Conservation (phyloP, 1,140 invertebrate species). For the Anastrepha ludens region DNA sequence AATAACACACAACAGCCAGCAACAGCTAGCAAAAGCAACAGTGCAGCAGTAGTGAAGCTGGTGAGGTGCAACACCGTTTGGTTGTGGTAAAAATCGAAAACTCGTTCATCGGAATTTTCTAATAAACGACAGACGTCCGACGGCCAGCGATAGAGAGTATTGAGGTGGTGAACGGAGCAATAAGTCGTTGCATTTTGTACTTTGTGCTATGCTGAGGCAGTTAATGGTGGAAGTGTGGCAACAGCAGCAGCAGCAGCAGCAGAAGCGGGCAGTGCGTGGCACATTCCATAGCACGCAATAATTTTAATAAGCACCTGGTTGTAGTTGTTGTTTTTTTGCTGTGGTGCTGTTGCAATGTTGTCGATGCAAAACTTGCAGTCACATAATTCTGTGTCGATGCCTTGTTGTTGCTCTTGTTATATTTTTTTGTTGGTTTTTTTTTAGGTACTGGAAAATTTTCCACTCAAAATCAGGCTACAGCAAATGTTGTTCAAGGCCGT, state of each 20-base stretch:
- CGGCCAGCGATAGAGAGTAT: slow-evolving; percentile 21
- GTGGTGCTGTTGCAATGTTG: slow-evolving; percentile 12
- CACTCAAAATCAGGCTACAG: slow-evolving; percentile 4
- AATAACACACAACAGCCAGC: neutral
- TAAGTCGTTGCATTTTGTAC: slow-evolving; percentile 8
- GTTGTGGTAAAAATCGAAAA: slow-evolving; percentile 53
- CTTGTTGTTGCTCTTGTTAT: neutral
- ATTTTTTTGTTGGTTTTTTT: neutral
- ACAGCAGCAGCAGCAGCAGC: neutral
- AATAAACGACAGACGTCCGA: slow-evolving; percentile 53
- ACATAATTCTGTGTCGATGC: neutral
- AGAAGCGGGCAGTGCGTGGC: neutral
- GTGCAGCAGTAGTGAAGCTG: neutral
- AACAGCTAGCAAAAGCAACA: neutral
- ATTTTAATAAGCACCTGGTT: slow-evolving; percentile 49
- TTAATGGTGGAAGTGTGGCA: neutral
- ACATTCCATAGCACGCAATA: slow-evolving; percentile 48
- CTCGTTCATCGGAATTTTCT: slow-evolving; percentile 57
- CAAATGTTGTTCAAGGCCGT: slow-evolving; percentile 47
- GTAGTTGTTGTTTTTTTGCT: slow-evolving; percentile 28
- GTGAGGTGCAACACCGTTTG: slow-evolving; percentile 11
- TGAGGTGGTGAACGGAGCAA: neutral
- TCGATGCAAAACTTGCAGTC: slow-evolving; percentile 6
- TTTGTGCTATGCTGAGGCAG: neutral
- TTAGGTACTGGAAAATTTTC: slow-evolving; percentile 15